A percentile compares a stretch with the other conserved stretches of the same genome.
These are phyloP conservation scores for Philereme vetulata DNA, from an alignment of 2,888 invertebrate species.

Conservation along the genomic window DNA sequence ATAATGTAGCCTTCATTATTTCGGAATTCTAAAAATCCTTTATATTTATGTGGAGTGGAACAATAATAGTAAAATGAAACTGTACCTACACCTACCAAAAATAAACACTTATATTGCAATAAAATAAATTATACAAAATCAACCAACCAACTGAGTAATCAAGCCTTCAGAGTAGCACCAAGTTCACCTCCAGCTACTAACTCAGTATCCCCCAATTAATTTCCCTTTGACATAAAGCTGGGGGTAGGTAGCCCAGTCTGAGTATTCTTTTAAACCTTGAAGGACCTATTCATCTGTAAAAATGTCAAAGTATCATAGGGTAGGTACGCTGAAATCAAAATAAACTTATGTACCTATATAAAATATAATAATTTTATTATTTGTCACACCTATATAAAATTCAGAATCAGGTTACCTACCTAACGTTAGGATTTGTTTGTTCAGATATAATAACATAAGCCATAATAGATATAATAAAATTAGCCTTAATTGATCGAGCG, in stretches of 20 bases:
- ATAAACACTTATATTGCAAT: slow-evolving; percentile 63
- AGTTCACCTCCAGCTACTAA: slow-evolving; percentile 89
- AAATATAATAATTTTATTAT: too few relatives aligned
- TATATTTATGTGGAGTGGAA: too few relatives aligned
- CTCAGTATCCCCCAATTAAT: slow-evolving; percentile 94
- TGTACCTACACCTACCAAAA: not conserved
- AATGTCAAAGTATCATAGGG: slow-evolving; percentile 97
- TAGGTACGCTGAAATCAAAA: slow-evolving; percentile 83
- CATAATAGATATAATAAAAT: too few relatives aligned
- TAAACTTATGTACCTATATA: too few relatives aligned
- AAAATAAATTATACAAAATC: slow-evolving; percentile 76
- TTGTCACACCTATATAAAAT: too few relatives aligned
- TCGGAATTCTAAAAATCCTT: too few relatives aligned
- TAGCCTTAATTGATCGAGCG: too few relatives aligned
- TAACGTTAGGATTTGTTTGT: too few relatives aligned
- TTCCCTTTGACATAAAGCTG: slow-evolving; percentile 95
- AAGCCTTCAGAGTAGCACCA: slow-evolving; percentile 83
- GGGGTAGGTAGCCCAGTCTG: slow-evolving; percentile 97
- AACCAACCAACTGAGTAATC: slow-evolving; percentile 34
- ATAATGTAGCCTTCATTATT: too few relatives aligned
- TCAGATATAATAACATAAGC: too few relatives aligned
- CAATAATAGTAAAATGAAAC: not conserved
- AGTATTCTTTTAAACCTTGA: slow-evolving; percentile 93
- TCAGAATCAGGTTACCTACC: too few relatives aligned
- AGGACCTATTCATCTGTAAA: slow-evolving; percentile 94